Evolutionary conservation across 2,888 invertebrate genomes (phyloP), one percentile per base, ranked within the genome.

Genomic region (Poecilobothrus nobilitatus): DNA sequence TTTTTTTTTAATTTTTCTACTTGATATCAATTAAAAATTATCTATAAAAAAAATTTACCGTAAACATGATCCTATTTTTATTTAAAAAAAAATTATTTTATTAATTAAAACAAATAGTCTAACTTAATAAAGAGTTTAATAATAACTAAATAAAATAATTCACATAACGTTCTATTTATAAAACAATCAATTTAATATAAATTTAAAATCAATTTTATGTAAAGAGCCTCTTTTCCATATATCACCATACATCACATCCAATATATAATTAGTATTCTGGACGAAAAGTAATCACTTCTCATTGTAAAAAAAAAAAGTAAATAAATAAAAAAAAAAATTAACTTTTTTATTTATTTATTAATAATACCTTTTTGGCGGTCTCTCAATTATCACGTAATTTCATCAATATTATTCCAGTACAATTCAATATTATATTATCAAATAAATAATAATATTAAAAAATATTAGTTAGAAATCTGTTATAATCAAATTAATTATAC

Each of bases 351-450:
- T 34, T 64, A n/a, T 33, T 27, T 65, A 33, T 65, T 65, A 33
- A 20, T 65, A 10, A 34, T 7, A 15, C 21, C 22, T 33, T 67
- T 69, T 70, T 68, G 70, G 67, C 71, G 66, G 69, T 65, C 71
- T 68, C 68, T 71, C 71, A 70, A 69, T 66, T 70, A 69, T 71
- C 71, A 71, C 71, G 71, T 71, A 71, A 68, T 69, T 65, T 66
- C 62, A 68, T 66, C 66, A 61, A n/a, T 53, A 53, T 27, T 27
- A 27, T 15, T 53, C n/a, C 63, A 22, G 27, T 63, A 18, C 12
- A 22, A 63, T 62, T 27, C 27, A 27, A 27, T 63, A 22, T 10
- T 12, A 63, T 63, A 63, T 10, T 21, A 21, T 62, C 5, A 20
- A 62, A 3, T 21, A 5, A 7, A 34, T 34, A 34, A 10, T 62